These are phyloP conservation scores for Amblyraja radiata DNA, from an alignment of 2,797 vertebrate species.

Conservation along the genomic window DNA sequence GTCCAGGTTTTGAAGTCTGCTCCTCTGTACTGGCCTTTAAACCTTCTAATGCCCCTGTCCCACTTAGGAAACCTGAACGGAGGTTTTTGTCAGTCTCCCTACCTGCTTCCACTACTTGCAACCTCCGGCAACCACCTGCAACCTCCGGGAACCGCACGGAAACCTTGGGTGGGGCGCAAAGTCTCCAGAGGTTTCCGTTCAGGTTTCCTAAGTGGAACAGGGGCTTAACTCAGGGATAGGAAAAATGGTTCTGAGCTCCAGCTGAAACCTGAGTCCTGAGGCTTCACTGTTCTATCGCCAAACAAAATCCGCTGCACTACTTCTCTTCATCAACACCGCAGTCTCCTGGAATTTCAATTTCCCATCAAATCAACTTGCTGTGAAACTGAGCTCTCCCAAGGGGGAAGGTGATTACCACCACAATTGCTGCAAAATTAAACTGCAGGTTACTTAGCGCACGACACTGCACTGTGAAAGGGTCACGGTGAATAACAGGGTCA, in stretches of 20 bases:
- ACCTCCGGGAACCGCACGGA: too few species aligned
- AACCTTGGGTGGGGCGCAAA: too few species aligned
- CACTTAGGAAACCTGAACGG: too few species aligned
- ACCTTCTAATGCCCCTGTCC: neutral
- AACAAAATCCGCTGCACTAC: neutral
- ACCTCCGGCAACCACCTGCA: too few species aligned
- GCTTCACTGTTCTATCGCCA: neutral
- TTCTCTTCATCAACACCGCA: neutral
- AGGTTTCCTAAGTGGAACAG: too few species aligned
- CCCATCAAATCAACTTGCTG: neutral
- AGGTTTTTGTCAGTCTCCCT: too few species aligned
- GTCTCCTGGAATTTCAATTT: slow-evolving; percentile 10
- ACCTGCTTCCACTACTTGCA: too few species aligned
- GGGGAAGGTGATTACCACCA: neutral
- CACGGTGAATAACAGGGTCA: neutral
- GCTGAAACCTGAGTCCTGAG: neutral
- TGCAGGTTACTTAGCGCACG: neutral
- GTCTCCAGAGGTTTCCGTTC: too few species aligned
- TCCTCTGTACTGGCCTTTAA: neutral
- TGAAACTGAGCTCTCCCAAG: neutral
- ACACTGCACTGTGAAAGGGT: neutral
- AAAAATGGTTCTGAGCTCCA: neutral
- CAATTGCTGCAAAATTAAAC: neutral
- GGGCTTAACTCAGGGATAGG: neutral
- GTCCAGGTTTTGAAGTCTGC: too few species aligned